Evolutionary conservation across 2,888 invertebrate genomes (phyloP).

Genomic region (Blastobasis adustella): DNA sequence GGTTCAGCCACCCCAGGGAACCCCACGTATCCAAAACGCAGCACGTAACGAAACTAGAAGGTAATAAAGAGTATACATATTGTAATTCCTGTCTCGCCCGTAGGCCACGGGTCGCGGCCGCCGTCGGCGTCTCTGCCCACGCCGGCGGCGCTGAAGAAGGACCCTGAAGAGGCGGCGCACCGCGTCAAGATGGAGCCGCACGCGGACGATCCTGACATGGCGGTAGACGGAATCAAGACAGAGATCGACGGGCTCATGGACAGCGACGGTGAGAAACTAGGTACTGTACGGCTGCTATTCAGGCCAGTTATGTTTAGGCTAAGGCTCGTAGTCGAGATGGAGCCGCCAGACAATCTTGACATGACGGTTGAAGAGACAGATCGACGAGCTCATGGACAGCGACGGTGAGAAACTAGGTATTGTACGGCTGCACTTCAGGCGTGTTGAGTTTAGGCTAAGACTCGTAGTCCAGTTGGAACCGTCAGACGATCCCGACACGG

Average conservation of each 20-base stretch:
- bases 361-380: conserved; percentile 62
- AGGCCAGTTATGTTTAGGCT: too few relatives aligned
- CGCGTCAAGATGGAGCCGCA: conserved; percentile 68
- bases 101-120: conserved; percentile 69
- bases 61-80: too few relatives aligned
- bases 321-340: conserved; percentile 46
- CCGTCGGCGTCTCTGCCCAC: conserved; percentile 69
- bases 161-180: conserved; percentile 61
- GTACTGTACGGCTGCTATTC: too few relatives aligned
- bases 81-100: not conserved
- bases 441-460: not conserved
- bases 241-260: conserved; percentile 73
- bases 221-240: conserved; percentile 69
- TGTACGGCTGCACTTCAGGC: not conserved
- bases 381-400: conserved; percentile 70
- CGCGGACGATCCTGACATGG: conserved; percentile 54
- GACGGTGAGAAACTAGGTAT: conserved; percentile 27
- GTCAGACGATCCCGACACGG: conserved; percentile 46
- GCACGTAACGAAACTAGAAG: too few relatives aligned
- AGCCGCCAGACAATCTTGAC: conserved; percentile 52
- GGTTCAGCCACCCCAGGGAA: too few relatives aligned
- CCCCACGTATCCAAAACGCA: too few relatives aligned
- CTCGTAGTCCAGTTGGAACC: conserved; percentile 12
- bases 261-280: conserved; percentile 35
- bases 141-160: conserved; percentile 67